phyloP scores from a whole-genome alignment of 2,113 vertebrate genomes.

The Crypturellus undulatus region DNA sequence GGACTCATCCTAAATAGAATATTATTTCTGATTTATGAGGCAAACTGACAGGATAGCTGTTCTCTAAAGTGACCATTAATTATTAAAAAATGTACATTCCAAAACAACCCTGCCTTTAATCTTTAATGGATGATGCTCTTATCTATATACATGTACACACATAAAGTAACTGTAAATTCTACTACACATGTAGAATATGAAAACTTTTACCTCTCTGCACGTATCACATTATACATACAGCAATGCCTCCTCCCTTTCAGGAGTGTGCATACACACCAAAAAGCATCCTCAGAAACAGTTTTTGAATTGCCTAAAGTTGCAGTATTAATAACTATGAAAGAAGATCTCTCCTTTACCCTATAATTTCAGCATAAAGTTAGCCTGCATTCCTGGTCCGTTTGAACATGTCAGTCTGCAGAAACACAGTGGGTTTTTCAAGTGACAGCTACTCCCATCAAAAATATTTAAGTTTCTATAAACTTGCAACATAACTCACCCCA shows the following conservation, averaged over 20 bases:
- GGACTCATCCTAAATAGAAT: neutral
- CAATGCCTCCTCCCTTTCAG: neutral
- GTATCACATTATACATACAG: neutral
- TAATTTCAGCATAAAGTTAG: neutral
- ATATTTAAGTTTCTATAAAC: neutral
- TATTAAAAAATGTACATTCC: constrained; percentile 14
- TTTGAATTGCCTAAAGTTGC: neutral
- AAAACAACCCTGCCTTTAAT: neutral
- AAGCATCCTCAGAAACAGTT: neutral
- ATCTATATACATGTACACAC: neutral
- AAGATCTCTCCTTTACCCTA: neutral
- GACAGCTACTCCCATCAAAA: neutral
- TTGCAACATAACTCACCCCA: constrained; percentile 15
- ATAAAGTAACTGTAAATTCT: neutral
- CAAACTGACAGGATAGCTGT: neutral
- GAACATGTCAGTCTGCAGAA: neutral
- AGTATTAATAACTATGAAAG: neutral
- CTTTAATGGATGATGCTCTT: neutral
- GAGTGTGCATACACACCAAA: neutral
- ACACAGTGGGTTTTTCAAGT: neutral
- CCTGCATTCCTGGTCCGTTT: neutral
- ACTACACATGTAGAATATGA: neutral
- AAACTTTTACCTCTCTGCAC: neutral
- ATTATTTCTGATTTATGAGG: neutral
- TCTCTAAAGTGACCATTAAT: constrained; percentile 27